A percentile compares a stretch with the other conserved stretches of the same genome.
Conservation (phyloP, 30 jellyfish, hydroid and myxozoan species). For the Sanderia malayensis region DNA sequence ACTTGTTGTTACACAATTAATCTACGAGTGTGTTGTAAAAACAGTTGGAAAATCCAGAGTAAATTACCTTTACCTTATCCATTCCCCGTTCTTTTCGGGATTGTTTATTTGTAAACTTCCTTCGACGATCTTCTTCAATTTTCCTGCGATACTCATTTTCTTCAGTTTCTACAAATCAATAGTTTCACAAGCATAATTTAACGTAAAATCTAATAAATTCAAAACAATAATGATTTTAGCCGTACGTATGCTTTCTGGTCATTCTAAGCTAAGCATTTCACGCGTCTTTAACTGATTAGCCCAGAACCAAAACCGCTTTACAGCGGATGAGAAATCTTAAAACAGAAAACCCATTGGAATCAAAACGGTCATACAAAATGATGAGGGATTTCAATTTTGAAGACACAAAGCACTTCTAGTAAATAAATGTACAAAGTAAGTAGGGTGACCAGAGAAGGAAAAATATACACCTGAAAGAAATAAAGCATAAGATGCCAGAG, state of each 20-base stretch:
- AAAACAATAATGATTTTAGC: background rate
- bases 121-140: conserved; percentile 12
- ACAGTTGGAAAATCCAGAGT: too few species aligned
- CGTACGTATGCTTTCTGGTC: background rate
- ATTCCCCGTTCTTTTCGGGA: conserved; percentile 5
- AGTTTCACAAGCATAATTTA: background rate
- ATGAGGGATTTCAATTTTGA: too few species aligned
- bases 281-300: background rate
- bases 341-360: too few species aligned
- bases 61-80: conserved; percentile 24
- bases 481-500: too few species aligned
- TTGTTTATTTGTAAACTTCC: conserved; percentile 1
- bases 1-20: too few species aligned
- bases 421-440: too few species aligned
- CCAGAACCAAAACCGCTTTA: background rate
- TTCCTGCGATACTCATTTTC: conserved; percentile 7
- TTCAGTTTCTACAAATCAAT: background rate
- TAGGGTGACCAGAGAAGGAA: too few species aligned
- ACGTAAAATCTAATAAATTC: background rate
- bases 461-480: too few species aligned
- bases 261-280: background rate
- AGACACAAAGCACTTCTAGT: too few species aligned
- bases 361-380: too few species aligned
- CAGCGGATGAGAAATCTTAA: background rate
- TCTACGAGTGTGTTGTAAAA: too few species aligned